Evolutionary conservation across 2,888 invertebrate species (phyloP), one percentile per base, ranked within the genome.

Genomic region (Drosophila hamatofila): DNA sequence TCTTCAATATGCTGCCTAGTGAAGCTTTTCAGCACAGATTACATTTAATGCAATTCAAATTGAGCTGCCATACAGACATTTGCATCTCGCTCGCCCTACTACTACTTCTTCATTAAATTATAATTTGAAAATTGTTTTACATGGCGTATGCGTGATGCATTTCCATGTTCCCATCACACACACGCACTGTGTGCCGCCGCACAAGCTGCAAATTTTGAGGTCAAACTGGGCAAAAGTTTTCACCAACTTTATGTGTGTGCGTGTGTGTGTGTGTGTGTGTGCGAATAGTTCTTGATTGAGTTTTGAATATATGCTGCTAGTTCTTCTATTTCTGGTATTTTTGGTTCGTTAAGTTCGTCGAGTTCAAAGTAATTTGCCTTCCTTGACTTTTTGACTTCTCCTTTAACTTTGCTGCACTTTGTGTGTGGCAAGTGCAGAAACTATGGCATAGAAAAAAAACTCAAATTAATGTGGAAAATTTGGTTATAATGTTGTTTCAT

Each of bases 281-380:
- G 68, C 74, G 58, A 77, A 77, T 77, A 81, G 79, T 83, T 86
- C 83, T 80, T 83, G 86, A 83, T 83, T 83, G 78, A 86, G 87
- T 83, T 72, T 49, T 46, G 65, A 65, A 51, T 18, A 42, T n/a
- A 54, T 39, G 23, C 11, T 27, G 23, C 6, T 21, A 39, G 44
- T 18, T 23, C 37, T 42, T 37, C 49, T 44, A 59, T 56, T 51
- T 51, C 56, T 49, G 23, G 9, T 56, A 44, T 61, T 39, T 71
- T 72, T 64, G 66, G 70, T 76, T 74, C 58, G 82, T 81, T 71
- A 59, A 72, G 51, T 76, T 54, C 27, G 52, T 48, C 30, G 56
- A 68, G 61, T 12, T 48, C 52, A 66, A 63, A 73, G 41, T 73
- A 77, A 77, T 73, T 63, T 68, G 60, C 73, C 54, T 70, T 59